Evolutionary conservation across 1,140 invertebrate genomes (phyloP).

Genomic region (Cyclina sinensis): DNA sequence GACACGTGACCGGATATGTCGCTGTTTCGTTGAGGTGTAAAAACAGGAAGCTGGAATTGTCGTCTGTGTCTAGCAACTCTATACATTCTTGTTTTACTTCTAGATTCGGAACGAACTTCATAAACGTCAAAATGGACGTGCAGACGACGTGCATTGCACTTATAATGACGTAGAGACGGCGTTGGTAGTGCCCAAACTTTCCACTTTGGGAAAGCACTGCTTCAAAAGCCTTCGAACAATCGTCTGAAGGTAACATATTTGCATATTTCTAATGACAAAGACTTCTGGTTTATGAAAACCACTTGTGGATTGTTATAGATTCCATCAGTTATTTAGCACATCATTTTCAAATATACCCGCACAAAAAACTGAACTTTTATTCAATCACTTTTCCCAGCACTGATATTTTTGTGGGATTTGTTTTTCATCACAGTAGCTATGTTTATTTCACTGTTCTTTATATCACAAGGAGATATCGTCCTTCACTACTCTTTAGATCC

Average conservation of each 20-base stretch:
- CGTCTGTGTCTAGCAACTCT: slow-evolving; percentile 2
- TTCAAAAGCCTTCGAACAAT: slow-evolving; percentile 63
- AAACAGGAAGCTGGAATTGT: slow-evolving; percentile 20
- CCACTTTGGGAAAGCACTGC: slow-evolving; percentile 57
- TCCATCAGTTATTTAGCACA: too few relatives aligned
- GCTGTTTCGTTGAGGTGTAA: slow-evolving; percentile 11
- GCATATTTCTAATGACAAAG: slow-evolving; percentile 14
- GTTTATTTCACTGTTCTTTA: too few relatives aligned
- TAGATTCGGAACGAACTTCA: slow-evolving; percentile 43
- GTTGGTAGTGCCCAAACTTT: slow-evolving; percentile 60
- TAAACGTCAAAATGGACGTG: slow-evolving; percentile 39
- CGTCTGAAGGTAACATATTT: slow-evolving; percentile 30
- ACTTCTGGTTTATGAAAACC: too few relatives aligned
- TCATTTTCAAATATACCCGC: too few relatives aligned
- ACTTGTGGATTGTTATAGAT: too few relatives aligned
- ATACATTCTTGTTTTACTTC: slow-evolving; percentile 39
- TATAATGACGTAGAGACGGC: slow-evolving; percentile 39
- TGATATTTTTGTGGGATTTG: too few relatives aligned
- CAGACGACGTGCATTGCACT: slow-evolving; percentile 55
- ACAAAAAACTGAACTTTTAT: too few relatives aligned
- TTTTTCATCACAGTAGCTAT: too few relatives aligned
- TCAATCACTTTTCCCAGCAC: too few relatives aligned
- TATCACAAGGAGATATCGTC: too few relatives aligned
- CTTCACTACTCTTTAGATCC: too few relatives aligned
- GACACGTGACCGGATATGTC: slow-evolving; percentile 37